phyloP scores from a whole-genome alignment of 2,888 invertebrate species.

The Bombyx huttoni region DNA sequence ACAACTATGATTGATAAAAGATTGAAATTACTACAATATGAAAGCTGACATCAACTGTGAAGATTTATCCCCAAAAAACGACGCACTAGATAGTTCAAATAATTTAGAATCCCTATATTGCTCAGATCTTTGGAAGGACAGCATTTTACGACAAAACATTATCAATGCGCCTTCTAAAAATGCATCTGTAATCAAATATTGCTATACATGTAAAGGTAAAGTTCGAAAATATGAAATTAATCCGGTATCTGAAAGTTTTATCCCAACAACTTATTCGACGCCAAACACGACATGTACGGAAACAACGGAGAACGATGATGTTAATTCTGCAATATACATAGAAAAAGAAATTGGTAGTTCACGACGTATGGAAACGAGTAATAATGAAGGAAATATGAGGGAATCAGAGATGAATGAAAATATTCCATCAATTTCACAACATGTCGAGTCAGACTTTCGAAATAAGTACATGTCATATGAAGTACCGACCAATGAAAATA shows the following conservation, averaged over 20 bases:
- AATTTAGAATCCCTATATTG: slow-evolving; percentile 53
- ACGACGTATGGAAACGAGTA: too few species aligned
- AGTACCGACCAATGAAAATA: slow-evolving; percentile 31
- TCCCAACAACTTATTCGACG: slow-evolving; percentile 53
- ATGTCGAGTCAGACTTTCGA: slow-evolving; percentile 48
- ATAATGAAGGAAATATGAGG: slow-evolving; percentile 6
- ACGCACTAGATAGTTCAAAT: slow-evolving; percentile 29
- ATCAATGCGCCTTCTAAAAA: slow-evolving; percentile 34
- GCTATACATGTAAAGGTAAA: slow-evolving; percentile 57
- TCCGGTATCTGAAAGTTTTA: slow-evolving; percentile 32
- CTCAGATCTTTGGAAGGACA: slow-evolving; percentile 55
- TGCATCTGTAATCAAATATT: slow-evolving; percentile 42
- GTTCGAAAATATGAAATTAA: slow-evolving; percentile 58
- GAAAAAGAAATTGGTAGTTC: background rate
- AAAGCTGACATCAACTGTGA: slow-evolving; percentile 31
- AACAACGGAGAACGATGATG: background rate
- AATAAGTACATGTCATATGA: slow-evolving; percentile 53
- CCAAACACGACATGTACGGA: slow-evolving; percentile 31
- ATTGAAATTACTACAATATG: slow-evolving; percentile 26
- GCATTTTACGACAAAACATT: slow-evolving; percentile 39
- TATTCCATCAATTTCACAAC: slow-evolving; percentile 60
- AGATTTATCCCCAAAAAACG: slow-evolving; percentile 25
- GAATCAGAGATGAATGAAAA: slow-evolving; percentile 26
- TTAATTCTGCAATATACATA: background rate
- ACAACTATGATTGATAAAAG: slow-evolving; percentile 8